Conservation (phyloP, 2,888 invertebrate genomes). For the Hypselothyrea guttata region DNA sequence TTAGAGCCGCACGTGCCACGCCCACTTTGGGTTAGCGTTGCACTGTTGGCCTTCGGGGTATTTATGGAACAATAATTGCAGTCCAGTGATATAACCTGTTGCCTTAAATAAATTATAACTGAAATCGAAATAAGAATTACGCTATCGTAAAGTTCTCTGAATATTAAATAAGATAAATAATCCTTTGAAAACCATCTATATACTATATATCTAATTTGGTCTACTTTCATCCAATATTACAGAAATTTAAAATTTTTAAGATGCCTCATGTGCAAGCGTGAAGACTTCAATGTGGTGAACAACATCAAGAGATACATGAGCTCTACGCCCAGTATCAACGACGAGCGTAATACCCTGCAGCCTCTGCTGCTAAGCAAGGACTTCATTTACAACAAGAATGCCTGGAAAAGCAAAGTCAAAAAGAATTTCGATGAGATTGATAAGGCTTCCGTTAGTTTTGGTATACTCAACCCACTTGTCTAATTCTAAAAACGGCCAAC, state of each 20-base stretch:
- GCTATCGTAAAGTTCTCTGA: too few relatives aligned
- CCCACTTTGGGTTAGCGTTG: too few relatives aligned
- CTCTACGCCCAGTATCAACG: not conserved
- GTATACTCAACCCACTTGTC: constrained; percentile 66
- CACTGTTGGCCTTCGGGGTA: too few relatives aligned
- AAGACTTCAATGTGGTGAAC: constrained; percentile 40
- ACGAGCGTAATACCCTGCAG: constrained; percentile 18
- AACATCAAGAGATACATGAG: constrained; percentile 27
- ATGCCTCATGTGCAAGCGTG: constrained; percentile 48
- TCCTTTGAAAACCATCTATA: too few relatives aligned
- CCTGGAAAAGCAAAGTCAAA: constrained; percentile 64
- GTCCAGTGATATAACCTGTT: too few relatives aligned
- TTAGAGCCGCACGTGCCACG: too few relatives aligned
- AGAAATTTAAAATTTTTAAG: constrained; percentile 51
- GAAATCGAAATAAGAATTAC: too few relatives aligned
- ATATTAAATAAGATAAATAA: too few relatives aligned
- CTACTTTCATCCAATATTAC: constrained; percentile 4
- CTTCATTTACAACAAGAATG: constrained; percentile 46
- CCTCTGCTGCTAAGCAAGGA: constrained; percentile 46
- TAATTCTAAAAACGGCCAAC: constrained; percentile 45
- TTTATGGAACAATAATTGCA: too few relatives aligned
- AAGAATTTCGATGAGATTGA: constrained; percentile 69
- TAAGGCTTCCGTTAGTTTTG: constrained; percentile 70
- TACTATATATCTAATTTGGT: too few relatives aligned
- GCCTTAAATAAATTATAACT: too few relatives aligned